Evolutionary conservation across 2,888 invertebrate genomes (phyloP).

Genomic region (Hirtodrosophila histrioides): DNA sequence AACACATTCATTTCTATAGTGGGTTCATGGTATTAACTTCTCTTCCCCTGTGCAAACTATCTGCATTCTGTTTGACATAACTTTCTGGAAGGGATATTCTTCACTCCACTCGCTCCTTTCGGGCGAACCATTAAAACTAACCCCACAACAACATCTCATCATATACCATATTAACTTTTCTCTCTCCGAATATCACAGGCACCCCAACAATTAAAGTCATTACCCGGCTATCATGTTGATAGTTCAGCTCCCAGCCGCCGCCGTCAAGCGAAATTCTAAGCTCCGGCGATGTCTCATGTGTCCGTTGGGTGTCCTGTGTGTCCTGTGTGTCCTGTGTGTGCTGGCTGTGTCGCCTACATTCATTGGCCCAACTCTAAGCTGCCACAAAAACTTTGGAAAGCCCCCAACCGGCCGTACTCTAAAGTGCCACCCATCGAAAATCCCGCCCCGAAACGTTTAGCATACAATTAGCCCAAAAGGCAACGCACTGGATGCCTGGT

Average conservation of each 20-base stretch:
- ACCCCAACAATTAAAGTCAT: conserved; percentile 72
- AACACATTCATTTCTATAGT: neutral
- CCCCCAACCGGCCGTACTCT: conserved; percentile 20
- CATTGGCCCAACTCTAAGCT: conserved; percentile 51
- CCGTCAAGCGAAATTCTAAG: conserved; percentile 34
- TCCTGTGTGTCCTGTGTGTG: conserved; percentile 18
- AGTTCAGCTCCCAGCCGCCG: conserved; percentile 38
- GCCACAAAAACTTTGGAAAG: conserved; percentile 69
- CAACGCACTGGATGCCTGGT: conserved; percentile 52
- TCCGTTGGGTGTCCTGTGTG: conserved; percentile 27
- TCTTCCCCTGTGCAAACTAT: neutral
- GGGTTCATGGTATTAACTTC: conserved; percentile 13
- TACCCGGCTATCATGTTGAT: conserved; percentile 73
- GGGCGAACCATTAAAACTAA: conserved; percentile 26
- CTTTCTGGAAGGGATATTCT: neutral
- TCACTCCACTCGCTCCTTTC: conserved; percentile 1
- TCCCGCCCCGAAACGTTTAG: conserved; percentile 66
- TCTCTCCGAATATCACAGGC: conserved; percentile 23
- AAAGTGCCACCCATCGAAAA: conserved; percentile 25
- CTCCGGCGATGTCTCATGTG: conserved; percentile 53
- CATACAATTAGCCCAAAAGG: conserved; percentile 81
- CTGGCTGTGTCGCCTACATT: conserved; percentile 4
- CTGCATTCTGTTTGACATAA: neutral
- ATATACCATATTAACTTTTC: conserved; percentile 47
- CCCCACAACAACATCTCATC: conserved; percentile 25